Conservation (phyloP, 2,113 vertebrate genomes). For the Oncorhynchus clarkii region DNA sequence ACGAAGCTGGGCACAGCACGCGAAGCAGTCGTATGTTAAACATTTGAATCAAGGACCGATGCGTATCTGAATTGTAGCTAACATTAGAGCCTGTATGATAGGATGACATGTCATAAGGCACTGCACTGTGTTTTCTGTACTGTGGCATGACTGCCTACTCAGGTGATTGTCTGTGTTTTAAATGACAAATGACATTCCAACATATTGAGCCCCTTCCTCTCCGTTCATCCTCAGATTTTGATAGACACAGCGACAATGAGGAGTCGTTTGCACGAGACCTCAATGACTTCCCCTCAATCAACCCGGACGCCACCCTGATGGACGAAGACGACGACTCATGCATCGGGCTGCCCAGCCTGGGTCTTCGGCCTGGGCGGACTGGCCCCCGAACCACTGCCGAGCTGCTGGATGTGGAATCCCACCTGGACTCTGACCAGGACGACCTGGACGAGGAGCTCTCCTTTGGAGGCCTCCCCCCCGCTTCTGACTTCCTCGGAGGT, state of each 20-base stretch:
- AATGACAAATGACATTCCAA: too few species aligned
- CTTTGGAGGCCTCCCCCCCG: conserved; percentile 65
- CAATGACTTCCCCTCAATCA: conserved; percentile 93
- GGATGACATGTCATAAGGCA: too few species aligned
- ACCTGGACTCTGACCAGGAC: conserved; percentile 76
- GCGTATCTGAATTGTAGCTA: too few species aligned
- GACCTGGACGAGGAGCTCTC: conserved; percentile 75
- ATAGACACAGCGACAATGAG: conserved; percentile 92
- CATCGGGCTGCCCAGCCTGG: conserved; percentile 87
- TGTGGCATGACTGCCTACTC: too few species aligned
- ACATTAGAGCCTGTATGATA: too few species aligned
- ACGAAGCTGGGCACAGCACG: too few species aligned
- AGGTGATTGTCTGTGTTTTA: too few species aligned
- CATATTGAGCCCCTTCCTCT: background rate
- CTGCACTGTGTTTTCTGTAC: too few species aligned
- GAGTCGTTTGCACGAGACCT: conserved; percentile 94
- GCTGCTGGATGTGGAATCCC: conserved; percentile 63
- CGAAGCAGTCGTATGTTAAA: too few species aligned
- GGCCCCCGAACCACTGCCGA: conserved; percentile 57
- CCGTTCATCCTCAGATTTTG: conserved; percentile 74
- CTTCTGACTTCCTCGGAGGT: conserved; percentile 72
- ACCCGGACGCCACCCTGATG: conserved; percentile 83
- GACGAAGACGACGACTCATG: conserved; percentile 95
- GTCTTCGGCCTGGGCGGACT: conserved; percentile 33
- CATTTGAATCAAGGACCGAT: too few species aligned